These are phyloP conservation scores for Cosmorhoe ocellata DNA, from an alignment of 2,888 invertebrate genomes.

Conservation along the genomic window DNA sequence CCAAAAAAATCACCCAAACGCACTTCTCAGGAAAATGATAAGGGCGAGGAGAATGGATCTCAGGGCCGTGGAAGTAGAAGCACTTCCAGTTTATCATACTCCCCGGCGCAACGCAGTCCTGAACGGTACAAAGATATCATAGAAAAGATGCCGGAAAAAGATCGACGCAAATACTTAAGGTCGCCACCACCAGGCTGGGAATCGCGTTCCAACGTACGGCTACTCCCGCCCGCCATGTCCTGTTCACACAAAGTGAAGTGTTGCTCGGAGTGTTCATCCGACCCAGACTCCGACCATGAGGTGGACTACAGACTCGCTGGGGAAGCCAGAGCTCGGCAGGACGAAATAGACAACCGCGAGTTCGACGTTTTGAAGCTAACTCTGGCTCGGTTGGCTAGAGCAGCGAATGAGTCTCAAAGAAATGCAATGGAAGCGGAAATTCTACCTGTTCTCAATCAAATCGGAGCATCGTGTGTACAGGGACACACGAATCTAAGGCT, in stretches of 20 bases:
- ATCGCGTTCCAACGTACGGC: slow-evolving; percentile 58
- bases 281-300: slow-evolving; percentile 39
- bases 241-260: slow-evolving; percentile 66
- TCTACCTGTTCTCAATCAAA: too few relatives aligned
- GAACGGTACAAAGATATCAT: slow-evolving; percentile 86
- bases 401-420: not conserved
- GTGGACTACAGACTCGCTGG: slow-evolving; percentile 75
- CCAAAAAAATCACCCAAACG: slow-evolving; percentile 49
- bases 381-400: slow-evolving; percentile 81
- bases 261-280: slow-evolving; percentile 80
- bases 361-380: slow-evolving; percentile 85
- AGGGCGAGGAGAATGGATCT: slow-evolving; percentile 43
- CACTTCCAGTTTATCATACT: slow-evolving; percentile 85
- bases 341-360: slow-evolving; percentile 85
- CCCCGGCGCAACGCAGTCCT: slow-evolving; percentile 86
- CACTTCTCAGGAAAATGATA: slow-evolving; percentile 44
- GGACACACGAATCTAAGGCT: too few relatives aligned
- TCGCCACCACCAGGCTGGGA: slow-evolving; percentile 73
- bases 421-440: not conserved
- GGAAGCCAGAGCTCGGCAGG: slow-evolving; percentile 77
- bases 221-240: slow-evolving; percentile 39
- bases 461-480: too few relatives aligned
- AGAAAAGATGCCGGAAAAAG: slow-evolving; percentile 80
- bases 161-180: slow-evolving; percentile 76
- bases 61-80: slow-evolving; percentile 69